Evolutionary conservation across 2,113 vertebrate genomes (phyloP).

Genomic region (Melospiza georgiana): DNA sequence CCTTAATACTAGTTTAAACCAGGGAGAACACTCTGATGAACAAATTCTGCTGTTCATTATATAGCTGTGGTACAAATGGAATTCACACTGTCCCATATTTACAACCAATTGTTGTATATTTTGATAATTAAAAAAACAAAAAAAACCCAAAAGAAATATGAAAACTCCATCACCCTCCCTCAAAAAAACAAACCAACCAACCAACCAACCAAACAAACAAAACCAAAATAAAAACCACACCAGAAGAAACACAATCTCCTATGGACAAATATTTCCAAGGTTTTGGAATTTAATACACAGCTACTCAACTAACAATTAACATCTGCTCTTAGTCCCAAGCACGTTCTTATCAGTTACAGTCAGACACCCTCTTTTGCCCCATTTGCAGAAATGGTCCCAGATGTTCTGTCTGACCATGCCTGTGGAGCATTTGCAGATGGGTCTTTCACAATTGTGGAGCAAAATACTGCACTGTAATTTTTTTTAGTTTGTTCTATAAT

Average conservation of each 20-base stretch:
- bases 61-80: not conserved
- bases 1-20: not conserved
- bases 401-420: not conserved
- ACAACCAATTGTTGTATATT: not conserved
- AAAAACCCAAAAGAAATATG: not conserved
- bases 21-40: not conserved
- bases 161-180: not conserved
- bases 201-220: no score
- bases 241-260: not conserved
- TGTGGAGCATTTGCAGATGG: not conserved
- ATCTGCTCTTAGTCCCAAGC: constrained; percentile 27
- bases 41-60: not conserved
- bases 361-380: not conserved
- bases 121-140: not conserved
- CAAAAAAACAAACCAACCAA: no score
- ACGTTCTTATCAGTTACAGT: constrained; percentile 40
- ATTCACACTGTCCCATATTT: not conserved
- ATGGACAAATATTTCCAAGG: not conserved
- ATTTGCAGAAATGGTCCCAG: not conserved
- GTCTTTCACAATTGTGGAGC: not conserved
- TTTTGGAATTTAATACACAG: not conserved
- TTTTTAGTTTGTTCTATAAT: not conserved
- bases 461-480: not conserved
- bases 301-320: not conserved
- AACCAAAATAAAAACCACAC: not conserved